These are phyloP conservation scores for Rutilus rutilus DNA, from an alignment of 2,113 vertebrate genomes.

Conservation along the genomic window DNA sequence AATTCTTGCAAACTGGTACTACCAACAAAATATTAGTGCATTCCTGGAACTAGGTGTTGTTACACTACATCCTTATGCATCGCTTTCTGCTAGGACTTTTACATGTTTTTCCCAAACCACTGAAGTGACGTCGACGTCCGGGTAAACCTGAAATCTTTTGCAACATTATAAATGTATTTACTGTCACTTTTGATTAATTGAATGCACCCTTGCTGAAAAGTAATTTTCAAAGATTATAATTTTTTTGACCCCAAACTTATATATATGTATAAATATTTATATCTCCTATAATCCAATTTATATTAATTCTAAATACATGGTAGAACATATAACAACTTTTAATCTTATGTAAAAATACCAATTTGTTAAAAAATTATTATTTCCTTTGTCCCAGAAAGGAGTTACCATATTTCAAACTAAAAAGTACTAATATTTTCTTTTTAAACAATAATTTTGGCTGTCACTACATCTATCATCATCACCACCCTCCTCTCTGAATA, in stretches of 20 bases:
- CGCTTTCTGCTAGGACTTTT: too few species aligned
- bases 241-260: not conserved
- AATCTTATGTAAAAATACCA: not conserved
- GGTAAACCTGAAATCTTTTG: too few species aligned
- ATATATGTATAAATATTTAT: too few species aligned
- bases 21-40: too few species aligned
- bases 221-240: not conserved
- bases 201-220: not conserved
- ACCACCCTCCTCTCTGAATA: not conserved
- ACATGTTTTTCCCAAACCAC: too few species aligned
- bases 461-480: constrained; percentile 8
- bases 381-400: not conserved
- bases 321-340: not conserved
- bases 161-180: not conserved
- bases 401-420: not conserved
- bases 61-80: too few species aligned
- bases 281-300: not conserved
- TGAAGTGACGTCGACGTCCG: too few species aligned
- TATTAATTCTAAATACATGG: not conserved
- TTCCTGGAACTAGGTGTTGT: too few species aligned
- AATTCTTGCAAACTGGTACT: too few species aligned
- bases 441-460: not conserved
- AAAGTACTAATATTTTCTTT: not conserved
- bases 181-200: too few species aligned
- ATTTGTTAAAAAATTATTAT: not conserved